A percentile compares a stretch with the other conserved stretches of the same genome.
Evolutionary conservation across 2,888 invertebrate species (phyloP).

Genomic region (Harmothoe impar): DNA sequence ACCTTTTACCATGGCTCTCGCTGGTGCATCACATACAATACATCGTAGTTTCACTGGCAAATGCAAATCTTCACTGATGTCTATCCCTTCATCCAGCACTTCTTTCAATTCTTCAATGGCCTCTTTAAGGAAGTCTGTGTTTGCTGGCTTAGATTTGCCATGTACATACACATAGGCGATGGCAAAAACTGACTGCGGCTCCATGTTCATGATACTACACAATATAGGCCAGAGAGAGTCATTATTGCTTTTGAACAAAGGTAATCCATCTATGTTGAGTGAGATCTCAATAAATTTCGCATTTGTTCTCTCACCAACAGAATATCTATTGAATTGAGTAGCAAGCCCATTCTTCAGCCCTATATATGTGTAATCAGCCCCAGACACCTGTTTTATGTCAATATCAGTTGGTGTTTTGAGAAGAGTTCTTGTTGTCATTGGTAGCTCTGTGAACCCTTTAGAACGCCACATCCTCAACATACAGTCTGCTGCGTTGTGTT

Average conservation of each 20-base stretch:
- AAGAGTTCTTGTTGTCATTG: conserved; percentile 2
- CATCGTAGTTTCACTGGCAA: conserved; percentile 34
- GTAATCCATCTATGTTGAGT: conserved; percentile 56
- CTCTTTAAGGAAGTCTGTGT: conserved; percentile 25
- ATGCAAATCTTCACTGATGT: not conserved
- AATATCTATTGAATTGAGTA: not conserved
- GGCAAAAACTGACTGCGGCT: not conserved
- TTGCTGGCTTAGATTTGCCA: conserved; percentile 19
- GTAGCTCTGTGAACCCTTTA: not conserved
- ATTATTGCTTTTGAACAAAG: conserved; percentile 43
- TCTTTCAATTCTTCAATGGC: not conserved
- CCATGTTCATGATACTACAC: conserved; percentile 4
- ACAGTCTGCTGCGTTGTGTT: too few species aligned
- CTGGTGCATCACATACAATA: conserved; percentile 66
- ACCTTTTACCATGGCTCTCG: conserved; percentile 62
- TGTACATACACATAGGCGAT: conserved; percentile 35
- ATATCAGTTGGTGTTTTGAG: not conserved
- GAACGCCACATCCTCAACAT: too few species aligned
- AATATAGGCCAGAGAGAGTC: conserved; percentile 45
- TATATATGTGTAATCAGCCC: not conserved
- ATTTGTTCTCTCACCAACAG: not conserved
- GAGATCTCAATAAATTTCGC: conserved; percentile 16
- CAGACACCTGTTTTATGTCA: not conserved
- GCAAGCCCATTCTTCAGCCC: not conserved
- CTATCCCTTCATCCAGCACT: not conserved